Conservation (phyloP, 2,113 vertebrate genomes). For the Galemys pyrenaicus region DNA sequence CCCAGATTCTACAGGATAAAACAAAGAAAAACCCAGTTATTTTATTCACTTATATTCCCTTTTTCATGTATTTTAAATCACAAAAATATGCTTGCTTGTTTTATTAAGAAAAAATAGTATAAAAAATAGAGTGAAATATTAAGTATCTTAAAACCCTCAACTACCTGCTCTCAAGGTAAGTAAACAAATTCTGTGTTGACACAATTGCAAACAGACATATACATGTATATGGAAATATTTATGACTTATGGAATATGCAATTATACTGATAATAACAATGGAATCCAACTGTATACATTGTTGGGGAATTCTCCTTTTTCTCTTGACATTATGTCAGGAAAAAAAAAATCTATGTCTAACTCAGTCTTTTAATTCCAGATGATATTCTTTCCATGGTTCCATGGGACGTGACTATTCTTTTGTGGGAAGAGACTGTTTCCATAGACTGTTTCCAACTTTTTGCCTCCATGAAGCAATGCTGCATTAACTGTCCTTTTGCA, state of each 20-base stretch:
- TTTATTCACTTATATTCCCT: not conserved
- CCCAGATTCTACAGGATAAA: constrained; percentile 49
- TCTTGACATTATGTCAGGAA: not conserved
- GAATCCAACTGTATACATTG: not conserved
- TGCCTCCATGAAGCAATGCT: not conserved
- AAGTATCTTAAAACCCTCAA: not conserved
- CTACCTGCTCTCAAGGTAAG: not conserved
- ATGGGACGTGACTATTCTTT: not conserved
- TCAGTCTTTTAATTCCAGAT: not conserved
- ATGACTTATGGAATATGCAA: not conserved
- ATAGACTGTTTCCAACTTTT: constrained; percentile 1
- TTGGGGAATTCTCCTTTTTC: constrained; percentile 4
- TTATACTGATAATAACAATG: not conserved
- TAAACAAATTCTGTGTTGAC: constrained; percentile 17
- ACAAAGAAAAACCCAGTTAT: constrained; percentile 46
- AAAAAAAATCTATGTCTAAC: constrained; percentile 2
- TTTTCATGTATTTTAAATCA: not conserved
- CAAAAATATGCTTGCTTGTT: constrained; percentile 33
- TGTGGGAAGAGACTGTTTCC: not conserved
- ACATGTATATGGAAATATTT: not conserved
- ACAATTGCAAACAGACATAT: not conserved
- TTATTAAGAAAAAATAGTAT: constrained; percentile 52
- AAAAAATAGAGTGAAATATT: constrained; percentile 16
- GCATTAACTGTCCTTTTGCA: not conserved
- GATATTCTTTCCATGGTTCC: not conserved